phyloP scores from a whole-genome alignment of 2,888 invertebrate species.

The Cotesia congregata region DNA sequence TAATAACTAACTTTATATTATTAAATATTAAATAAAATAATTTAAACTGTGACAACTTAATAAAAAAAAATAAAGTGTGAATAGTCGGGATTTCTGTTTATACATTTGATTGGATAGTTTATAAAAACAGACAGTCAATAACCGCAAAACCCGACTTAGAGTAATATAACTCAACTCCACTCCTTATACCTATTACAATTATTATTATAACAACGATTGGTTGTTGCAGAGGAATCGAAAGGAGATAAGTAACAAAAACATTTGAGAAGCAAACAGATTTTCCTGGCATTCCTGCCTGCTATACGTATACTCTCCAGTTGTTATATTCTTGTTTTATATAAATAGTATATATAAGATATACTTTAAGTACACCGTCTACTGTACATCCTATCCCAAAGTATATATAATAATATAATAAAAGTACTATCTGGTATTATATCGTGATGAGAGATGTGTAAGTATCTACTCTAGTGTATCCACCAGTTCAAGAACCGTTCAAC shows the following conservation, averaged over 20 bases:
- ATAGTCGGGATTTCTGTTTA: neutral
- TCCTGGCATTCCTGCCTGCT: constrained; percentile 55
- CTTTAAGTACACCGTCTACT: too few relatives aligned
- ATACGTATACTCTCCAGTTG: neutral
- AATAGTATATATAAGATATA: neutral
- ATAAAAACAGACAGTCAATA: constrained; percentile 16
- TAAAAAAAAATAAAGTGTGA: neutral
- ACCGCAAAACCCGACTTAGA: constrained; percentile 8
- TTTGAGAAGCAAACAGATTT: constrained; percentile 35
- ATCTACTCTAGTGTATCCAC: constrained; percentile 21
- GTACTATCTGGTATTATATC: neutral
- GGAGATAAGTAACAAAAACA: constrained; percentile 16
- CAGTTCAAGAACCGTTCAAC: constrained; percentile 38
- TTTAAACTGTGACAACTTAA: neutral
- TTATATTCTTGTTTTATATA: neutral
- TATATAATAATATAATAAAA: neutral
- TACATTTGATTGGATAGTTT: neutral
- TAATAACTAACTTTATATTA: neutral
- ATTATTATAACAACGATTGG: neutral
- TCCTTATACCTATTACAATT: neutral
- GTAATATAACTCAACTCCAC: neutral
- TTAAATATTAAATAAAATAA: too few relatives aligned
- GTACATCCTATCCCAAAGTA: neutral
- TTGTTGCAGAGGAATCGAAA: constrained; percentile 7
- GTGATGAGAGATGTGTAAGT: constrained; percentile 20